phyloP scores from a whole-genome alignment of 2,888 invertebrate species.

The Onthophagus sagittarius region DNA sequence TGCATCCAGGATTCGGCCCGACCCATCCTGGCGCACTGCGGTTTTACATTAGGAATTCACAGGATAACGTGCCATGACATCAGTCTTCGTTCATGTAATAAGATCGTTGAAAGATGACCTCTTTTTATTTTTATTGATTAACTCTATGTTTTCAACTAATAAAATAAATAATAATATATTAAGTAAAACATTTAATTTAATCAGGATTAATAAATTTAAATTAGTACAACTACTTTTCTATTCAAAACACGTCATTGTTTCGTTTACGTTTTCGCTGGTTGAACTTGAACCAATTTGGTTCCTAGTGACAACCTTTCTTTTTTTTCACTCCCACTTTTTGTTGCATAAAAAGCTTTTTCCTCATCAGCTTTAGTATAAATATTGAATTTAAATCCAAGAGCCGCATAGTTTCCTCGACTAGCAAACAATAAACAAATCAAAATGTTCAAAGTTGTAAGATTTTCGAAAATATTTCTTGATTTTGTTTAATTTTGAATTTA shows the following conservation, averaged over 20 bases:
- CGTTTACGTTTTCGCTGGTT: not conserved
- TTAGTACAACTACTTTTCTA: not conserved
- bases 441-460: constrained; percentile 25
- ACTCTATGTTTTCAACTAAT: not conserved
- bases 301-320: not conserved
- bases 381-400: not conserved
- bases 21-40: not conserved
- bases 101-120: not conserved
- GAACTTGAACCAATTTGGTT: not conserved
- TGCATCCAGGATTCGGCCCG: not conserved
- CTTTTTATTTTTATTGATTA: not conserved
- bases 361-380: not conserved
- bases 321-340: not conserved
- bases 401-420: not conserved
- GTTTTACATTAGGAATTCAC: not conserved
- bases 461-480: not conserved
- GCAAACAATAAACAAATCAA: constrained; percentile 8
- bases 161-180: too few species aligned
- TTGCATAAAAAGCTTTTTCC: not conserved
- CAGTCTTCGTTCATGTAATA: not conserved
- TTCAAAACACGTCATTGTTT: not conserved
- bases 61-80: not conserved
- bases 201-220: not conserved
- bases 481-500: too few species aligned
- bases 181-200: not conserved